Evolutionary conservation across 2,113 vertebrate species (phyloP).

Genomic region (Solenodon paradoxus): DNA sequence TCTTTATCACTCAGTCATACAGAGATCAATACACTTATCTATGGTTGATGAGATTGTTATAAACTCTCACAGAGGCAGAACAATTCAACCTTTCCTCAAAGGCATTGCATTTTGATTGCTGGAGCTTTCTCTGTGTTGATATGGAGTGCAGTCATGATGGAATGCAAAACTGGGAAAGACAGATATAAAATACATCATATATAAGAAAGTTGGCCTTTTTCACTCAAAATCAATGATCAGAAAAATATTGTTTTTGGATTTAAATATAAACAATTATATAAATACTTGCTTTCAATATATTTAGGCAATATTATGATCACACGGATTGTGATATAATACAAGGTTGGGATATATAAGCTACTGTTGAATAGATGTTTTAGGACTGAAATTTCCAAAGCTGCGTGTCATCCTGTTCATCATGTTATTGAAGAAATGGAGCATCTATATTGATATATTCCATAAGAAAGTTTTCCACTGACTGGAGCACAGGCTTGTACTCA

Average conservation of each 20-base stretch:
- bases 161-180: not conserved
- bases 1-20: too few species aligned
- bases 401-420: not conserved
- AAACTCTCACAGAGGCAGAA: not conserved
- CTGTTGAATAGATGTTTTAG: not conserved
- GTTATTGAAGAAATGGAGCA: not conserved
- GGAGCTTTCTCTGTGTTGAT: not conserved
- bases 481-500: not conserved
- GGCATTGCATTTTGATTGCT: not conserved
- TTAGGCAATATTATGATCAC: not conserved
- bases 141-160: not conserved
- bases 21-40: not conserved
- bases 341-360: rapidly evolving
- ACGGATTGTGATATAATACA: not conserved
- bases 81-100: not conserved
- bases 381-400: not conserved
- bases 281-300: not conserved
- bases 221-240: not conserved
- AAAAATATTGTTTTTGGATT: not conserved
- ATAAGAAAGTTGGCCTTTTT: not conserved
- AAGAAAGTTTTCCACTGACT: not conserved
- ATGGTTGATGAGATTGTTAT: not conserved
- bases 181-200: not conserved
- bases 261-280: not conserved
- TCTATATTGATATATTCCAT: not conserved